Conservation (phyloP, 1,140 invertebrate genomes). For the Drosophila funebris region DNA sequence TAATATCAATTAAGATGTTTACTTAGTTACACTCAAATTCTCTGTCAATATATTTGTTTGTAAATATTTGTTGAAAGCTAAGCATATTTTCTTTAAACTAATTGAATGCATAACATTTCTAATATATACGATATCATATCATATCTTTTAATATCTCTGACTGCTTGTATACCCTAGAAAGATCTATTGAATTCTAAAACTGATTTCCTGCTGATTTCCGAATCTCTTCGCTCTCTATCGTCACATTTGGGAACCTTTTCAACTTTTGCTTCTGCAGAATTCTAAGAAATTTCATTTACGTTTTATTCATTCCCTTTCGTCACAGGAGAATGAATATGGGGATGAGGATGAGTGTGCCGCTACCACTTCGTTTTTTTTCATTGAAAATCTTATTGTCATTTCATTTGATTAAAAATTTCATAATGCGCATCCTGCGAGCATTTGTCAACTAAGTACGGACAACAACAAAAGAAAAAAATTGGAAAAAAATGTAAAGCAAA, state of each 20-base stretch:
- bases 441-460: constrained; percentile 50
- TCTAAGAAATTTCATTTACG: constrained; percentile 1
- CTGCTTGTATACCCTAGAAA: too few species aligned
- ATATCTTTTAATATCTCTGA: too few species aligned
- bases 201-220: neutral
- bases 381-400: constrained; percentile 70
- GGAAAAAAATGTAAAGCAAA: constrained; percentile 1
- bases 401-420: constrained; percentile 77
- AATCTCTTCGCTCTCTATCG: too few species aligned
- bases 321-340: too few species aligned
- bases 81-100: too few species aligned
- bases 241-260: neutral
- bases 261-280: neutral
- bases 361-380: constrained; percentile 34
- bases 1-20: too few species aligned
- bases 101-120: too few species aligned
- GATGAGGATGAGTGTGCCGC: neutral
- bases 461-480: constrained; percentile 12
- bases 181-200: neutral
- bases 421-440: constrained; percentile 53
- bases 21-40: too few species aligned
- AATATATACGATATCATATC: too few species aligned
- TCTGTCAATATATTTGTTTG: too few species aligned
- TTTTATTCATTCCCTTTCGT: neutral
- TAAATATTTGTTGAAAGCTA: too few species aligned